phyloP scores from a whole-genome alignment of 2,888 invertebrate species.

The Tubulanus polymorphus region DNA sequence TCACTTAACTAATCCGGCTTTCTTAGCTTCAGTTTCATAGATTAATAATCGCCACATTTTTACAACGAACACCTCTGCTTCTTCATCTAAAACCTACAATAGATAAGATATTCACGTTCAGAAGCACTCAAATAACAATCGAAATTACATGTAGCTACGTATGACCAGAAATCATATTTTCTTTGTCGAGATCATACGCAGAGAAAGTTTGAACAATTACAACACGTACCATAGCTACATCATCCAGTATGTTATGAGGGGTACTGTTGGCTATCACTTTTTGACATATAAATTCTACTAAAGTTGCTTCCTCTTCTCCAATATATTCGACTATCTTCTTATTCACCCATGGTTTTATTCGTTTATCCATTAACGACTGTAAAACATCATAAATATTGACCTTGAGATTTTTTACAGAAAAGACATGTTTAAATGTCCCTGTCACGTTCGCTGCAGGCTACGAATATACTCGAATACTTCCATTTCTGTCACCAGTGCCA shows the following conservation, averaged over 20 bases:
- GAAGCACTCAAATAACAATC: too few relatives aligned
- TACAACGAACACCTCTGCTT: constrained; percentile 99
- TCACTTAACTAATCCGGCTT: constrained; percentile 77
- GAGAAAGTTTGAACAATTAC: too few relatives aligned
- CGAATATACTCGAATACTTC: too few relatives aligned
- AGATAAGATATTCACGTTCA: too few relatives aligned
- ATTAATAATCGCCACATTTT: constrained; percentile 99
- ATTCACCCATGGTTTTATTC: constrained; percentile 98
- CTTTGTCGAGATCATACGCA: background rate
- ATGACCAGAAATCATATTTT: too few relatives aligned
- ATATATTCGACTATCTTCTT: constrained; percentile 99
- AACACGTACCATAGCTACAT: constrained; percentile 95
- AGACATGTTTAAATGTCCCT: too few relatives aligned
- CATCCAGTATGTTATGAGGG: constrained; percentile 92
- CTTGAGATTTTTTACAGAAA: too few relatives aligned
- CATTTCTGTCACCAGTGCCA: too few relatives aligned
- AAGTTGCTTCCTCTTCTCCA: constrained; percentile 95
- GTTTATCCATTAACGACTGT: constrained; percentile 81
- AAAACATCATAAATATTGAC: constrained; percentile 1
- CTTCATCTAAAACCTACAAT: constrained; percentile 92
- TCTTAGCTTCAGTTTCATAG: constrained; percentile 99
- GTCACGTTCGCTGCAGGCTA: too few relatives aligned
- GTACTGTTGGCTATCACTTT: constrained; percentile 91
- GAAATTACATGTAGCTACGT: too few relatives aligned
- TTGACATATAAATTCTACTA: constrained; percentile 99